Percentiles rank a stretch among this genome's conserved stretches.
Conservation (phyloP, 2,888 invertebrate genomes). For the Chymomyza amoena region DNA sequence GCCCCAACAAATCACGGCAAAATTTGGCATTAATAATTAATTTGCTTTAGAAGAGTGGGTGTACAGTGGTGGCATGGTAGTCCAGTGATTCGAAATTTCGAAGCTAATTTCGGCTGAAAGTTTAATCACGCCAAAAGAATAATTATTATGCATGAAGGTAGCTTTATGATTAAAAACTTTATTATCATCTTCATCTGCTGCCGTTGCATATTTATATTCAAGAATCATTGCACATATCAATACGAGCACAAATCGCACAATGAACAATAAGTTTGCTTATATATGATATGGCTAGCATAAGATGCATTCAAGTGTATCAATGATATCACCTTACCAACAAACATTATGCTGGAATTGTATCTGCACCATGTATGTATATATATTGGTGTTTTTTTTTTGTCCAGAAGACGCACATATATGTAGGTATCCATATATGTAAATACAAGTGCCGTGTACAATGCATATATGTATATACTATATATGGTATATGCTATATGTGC, state of each 20-base stretch:
- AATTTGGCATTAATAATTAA: too few relatives aligned
- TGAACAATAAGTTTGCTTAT: background rate
- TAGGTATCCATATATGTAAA: constrained; percentile 4
- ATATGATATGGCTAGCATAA: constrained; percentile 23
- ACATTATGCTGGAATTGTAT: background rate
- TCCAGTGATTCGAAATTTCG: too few relatives aligned
- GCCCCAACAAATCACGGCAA: too few relatives aligned
- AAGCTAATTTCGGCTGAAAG: too few relatives aligned
- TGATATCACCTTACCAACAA: constrained; percentile 44
- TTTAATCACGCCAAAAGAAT: too few relatives aligned
- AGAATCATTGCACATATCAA: background rate
- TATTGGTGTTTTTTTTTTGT: background rate
- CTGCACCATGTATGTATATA: background rate
- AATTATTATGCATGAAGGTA: too few relatives aligned
- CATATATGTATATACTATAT: background rate
- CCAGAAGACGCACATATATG: constrained; percentile 18
- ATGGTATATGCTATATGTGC: constrained; percentile 13
- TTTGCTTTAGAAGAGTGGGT: too few relatives aligned
- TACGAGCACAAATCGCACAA: background rate
- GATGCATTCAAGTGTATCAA: constrained; percentile 56
- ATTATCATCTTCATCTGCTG: too few relatives aligned
- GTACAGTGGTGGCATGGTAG: too few relatives aligned
- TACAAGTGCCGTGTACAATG: background rate
- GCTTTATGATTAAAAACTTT: too few relatives aligned
- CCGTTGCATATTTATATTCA: too few relatives aligned